These are phyloP conservation scores for Malurus cyaneus DNA, from an alignment of 2,113 vertebrate species.

Conservation along the genomic window DNA sequence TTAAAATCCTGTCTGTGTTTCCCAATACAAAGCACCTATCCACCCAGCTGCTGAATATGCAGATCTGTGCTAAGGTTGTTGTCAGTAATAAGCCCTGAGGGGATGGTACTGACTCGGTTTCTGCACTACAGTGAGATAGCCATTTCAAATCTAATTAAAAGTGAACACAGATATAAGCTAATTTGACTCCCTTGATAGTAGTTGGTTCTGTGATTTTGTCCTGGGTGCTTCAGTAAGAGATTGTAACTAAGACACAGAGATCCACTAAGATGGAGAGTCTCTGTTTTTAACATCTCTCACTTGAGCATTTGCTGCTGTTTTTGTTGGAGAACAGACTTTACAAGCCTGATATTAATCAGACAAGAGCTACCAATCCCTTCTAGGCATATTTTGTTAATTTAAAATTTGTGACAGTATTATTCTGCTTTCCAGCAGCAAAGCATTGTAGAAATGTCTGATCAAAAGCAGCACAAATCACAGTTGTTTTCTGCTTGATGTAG, in stretches of 20 bases:
- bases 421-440: conserved; percentile 61
- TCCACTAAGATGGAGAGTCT: neutral
- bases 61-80: neutral
- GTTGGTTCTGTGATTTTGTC: neutral
- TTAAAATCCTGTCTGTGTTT: neutral
- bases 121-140: neutral
- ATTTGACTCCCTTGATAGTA: neutral
- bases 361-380: conserved; percentile 50
- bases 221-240: neutral
- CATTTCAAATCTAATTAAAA: conserved; percentile 62
- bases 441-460: conserved; percentile 40
- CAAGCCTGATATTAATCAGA: conserved; percentile 60
- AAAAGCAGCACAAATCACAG: conserved; percentile 18
- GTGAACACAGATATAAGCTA: neutral
- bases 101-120: neutral
- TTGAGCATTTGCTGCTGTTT: neutral
- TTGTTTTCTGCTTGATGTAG: conserved; percentile 52
- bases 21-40: neutral
- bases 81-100: conserved; percentile 21
- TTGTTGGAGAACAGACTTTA: neutral
- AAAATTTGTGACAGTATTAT: conserved; percentile 52
- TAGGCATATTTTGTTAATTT: conserved; percentile 65
- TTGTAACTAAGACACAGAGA: neutral
- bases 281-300: neutral
- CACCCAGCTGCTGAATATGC: neutral